Evolutionary conservation across 2,888 invertebrate species (phyloP), one percentile per base, ranked within the genome.

Genomic region (Latrodectus elegans): DNA sequence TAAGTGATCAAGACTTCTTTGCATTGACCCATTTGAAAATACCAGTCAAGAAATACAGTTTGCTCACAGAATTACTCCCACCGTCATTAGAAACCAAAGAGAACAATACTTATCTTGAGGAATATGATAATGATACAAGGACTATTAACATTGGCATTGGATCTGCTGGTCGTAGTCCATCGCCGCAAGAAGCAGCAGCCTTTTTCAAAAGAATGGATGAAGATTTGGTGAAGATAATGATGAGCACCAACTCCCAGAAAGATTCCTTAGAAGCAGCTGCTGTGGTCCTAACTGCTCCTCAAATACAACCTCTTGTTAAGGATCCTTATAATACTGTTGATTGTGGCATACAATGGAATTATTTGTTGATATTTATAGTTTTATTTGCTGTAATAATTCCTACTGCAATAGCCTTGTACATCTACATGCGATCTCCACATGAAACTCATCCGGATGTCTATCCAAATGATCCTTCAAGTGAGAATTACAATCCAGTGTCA

Each of bases 1-100:
- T 90, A 12, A 89, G 81, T 49, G 89, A 87, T 55, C 89, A 90
- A 82, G 90, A 90, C 12, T 90, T 90, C 51, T 89, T 86, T 78
- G 89, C 73, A 1, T 51, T 89, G 15, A 83, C 79, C 49, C 17
- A 77, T n/a, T n/a, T 90, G 10, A 87, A 74, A 75, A 90, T 90
- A 77, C 90, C 90, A n/a, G 89, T 89, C 6, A 89, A 86, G 22
- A 89, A 89, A 83, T 83, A 88, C 70, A 85, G 90, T 15, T 60
- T 90, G 11, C 70, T 90, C 11, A 88, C 84, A 11, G 90, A 90
- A 79, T 84, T 89, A 14, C 71, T 90, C 11, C 72, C 78, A 4
- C 15, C 74, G 12, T 52, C 82, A 4, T 38, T 53, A 26, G 53
- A 72, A 14, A 26, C 55, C 26, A 80, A 88, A 64, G 64, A 74